These are phyloP conservation scores for Buceros bicornis DNA, from an alignment of 2,797 vertebrate genomes.

Conservation along the genomic window DNA sequence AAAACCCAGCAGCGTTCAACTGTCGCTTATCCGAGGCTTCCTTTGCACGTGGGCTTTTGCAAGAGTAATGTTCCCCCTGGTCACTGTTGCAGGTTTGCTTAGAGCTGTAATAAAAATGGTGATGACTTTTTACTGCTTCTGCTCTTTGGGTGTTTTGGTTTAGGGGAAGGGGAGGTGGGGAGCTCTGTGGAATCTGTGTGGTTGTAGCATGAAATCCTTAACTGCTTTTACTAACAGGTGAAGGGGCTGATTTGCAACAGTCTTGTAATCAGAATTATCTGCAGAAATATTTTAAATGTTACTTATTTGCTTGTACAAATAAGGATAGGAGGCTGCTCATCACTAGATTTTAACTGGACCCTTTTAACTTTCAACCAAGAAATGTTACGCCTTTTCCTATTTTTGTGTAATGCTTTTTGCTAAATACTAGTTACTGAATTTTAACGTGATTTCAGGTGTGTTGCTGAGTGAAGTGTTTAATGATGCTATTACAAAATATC, in stretches of 20 bases:
- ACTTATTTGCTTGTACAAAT: background rate
- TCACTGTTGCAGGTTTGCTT: constrained; percentile 59
- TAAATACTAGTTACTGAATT: background rate
- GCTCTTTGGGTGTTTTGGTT: background rate
- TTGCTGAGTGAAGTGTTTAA: background rate
- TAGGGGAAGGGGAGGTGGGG: background rate
- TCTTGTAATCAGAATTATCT: background rate
- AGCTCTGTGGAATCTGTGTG: background rate
- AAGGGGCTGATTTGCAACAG: background rate
- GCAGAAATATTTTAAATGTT: background rate
- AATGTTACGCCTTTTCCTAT: background rate
- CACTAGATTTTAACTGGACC: background rate
- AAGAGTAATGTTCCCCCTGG: constrained; percentile 57
- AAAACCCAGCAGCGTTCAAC: background rate
- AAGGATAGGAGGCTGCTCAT: background rate
- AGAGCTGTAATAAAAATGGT: constrained; percentile 61
- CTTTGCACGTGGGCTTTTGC: constrained; percentile 28
- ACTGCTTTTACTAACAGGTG: background rate
- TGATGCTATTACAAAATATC: background rate
- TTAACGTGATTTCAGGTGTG: background rate
- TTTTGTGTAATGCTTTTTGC: background rate
- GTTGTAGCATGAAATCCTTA: background rate
- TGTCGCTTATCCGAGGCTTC: constrained; percentile 16
- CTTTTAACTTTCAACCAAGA: background rate
- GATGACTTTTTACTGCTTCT: constrained; percentile 14